Evolutionary conservation across 1,140 invertebrate genomes (phyloP).

Genomic region (Lysiphlebus fabarum): DNA sequence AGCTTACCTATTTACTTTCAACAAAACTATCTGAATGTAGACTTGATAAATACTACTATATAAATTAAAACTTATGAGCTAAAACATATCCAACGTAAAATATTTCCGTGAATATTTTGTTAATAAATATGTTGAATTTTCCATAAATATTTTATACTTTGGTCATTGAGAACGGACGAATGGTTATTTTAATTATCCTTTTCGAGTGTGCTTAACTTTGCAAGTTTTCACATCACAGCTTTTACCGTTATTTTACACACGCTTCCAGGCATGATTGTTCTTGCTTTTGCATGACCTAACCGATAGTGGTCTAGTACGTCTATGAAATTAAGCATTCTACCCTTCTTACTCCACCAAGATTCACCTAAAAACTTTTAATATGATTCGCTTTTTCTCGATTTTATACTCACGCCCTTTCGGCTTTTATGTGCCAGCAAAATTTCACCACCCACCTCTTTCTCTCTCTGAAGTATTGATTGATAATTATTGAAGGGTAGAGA

Average conservation of each 20-base stretch:
- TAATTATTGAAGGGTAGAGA: constrained; percentile 23
- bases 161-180: constrained; percentile 10
- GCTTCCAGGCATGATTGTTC: constrained; percentile 31
- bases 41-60: too few species aligned
- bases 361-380: constrained; percentile 15
- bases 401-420: neutral
- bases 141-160: too few species aligned
- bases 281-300: constrained; percentile 26
- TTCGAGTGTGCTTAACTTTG: constrained; percentile 19
- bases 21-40: too few species aligned
- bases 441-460: constrained; percentile 10
- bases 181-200: constrained; percentile 33
- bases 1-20: too few species aligned
- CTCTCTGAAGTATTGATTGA: neutral
- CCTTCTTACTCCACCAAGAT: constrained; percentile 18
- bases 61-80: too few species aligned
- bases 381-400: constrained; percentile 21
- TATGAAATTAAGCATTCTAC: constrained; percentile 30
- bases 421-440: neutral
- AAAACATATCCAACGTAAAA: too few species aligned
- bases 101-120: too few species aligned
- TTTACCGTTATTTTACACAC: constrained; percentile 21
- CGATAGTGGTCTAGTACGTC: constrained; percentile 16
- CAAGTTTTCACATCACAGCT: constrained; percentile 2
- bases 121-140: too few species aligned